Conservation (phyloP, 2,888 invertebrate species). For the Hyles lineata region DNA sequence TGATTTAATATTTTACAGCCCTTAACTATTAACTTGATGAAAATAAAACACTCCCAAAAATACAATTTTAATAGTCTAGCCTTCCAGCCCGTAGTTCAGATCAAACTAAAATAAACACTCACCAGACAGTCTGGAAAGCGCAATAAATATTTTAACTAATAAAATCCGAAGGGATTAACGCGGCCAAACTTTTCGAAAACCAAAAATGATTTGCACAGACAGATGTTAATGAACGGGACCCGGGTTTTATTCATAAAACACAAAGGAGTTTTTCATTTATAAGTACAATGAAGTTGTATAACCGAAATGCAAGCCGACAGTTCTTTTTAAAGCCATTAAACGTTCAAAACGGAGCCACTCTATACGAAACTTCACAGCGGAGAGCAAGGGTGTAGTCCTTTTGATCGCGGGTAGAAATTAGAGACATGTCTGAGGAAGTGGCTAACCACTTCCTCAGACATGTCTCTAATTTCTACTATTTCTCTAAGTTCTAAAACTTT, state of each 20-base stretch:
- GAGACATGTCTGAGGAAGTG: not conserved
- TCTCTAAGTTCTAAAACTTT: not conserved
- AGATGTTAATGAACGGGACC: slow-evolving; percentile 23
- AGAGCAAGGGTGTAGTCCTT: slow-evolving; percentile 40
- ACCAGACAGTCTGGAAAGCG: not conserved
- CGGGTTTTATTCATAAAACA: slow-evolving; percentile 10
- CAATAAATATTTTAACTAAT: not conserved
- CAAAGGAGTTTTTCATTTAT: slow-evolving; percentile 28
- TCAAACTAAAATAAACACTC: not conserved
- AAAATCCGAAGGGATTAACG: not conserved
- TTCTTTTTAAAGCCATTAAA: slow-evolving; percentile 67
- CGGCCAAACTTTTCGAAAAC: not conserved
- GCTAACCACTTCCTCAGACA: too few species aligned
- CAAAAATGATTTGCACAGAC: slow-evolving; percentile 19
- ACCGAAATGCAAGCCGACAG: slow-evolving; percentile 51
- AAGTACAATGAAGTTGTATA: slow-evolving; percentile 27
- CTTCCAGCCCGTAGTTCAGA: too few species aligned
- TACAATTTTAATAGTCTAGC: too few species aligned
- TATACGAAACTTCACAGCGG: slow-evolving; percentile 60
- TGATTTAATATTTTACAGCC: too few species aligned
- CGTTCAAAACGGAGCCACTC: slow-evolving; percentile 62
- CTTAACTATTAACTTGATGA: too few species aligned
- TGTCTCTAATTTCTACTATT: too few species aligned
- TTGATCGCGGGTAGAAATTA: slow-evolving; percentile 40
- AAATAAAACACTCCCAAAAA: too few species aligned